Evolutionary conservation across 2,888 invertebrate genomes (phyloP), one percentile per base, ranked within the genome.

Genomic region (Agriotes lineatus): DNA sequence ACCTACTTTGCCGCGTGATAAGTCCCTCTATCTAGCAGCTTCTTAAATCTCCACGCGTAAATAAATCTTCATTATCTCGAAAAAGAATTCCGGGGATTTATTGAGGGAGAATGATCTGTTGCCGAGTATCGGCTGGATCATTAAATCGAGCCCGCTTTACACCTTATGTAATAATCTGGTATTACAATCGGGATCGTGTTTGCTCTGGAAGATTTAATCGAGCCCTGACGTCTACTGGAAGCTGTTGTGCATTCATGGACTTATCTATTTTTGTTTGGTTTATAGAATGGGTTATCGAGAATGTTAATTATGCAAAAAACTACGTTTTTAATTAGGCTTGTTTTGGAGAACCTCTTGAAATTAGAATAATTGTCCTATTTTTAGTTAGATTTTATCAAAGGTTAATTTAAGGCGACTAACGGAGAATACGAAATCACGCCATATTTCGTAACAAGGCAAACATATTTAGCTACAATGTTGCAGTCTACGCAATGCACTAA

Each of bases 61-160:
- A n/a, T 48, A 25, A 22, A 48, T 48, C 6, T 6, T 48, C 22
- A n/a, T 48, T 48, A 48, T 48, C 48, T 48, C 22, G 1, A 25
- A 48, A 48, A 48, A 20, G 4, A 48, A 25, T 48, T 22, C 48
- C 12, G 22, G 19, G 22, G 10, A 22, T 48, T 22, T 48, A 48
- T 22, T 22, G 7, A 48, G 22, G 48, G 48, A 22, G 22, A 22
- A 48, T 12, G 22, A 48, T 48, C 22, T 48, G 48, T 48, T 48
- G 22, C 22, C 48, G 22, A 19, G 22, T 48, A 48, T 22, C 48
- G 22, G 22, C 16, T 1, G 12, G 22, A 22, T 48, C 48, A 48
- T 48, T 48, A 48, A 48, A 22, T 48, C 20, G 44, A 44, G 9
- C 44, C 10, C 10, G 18, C 20, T 44, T 44, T 44, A 44, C 44